Evolutionary conservation across 2,113 vertebrate species (phyloP), one percentile per base, ranked within the genome.

Genomic region (Clupea harengus): DNA sequence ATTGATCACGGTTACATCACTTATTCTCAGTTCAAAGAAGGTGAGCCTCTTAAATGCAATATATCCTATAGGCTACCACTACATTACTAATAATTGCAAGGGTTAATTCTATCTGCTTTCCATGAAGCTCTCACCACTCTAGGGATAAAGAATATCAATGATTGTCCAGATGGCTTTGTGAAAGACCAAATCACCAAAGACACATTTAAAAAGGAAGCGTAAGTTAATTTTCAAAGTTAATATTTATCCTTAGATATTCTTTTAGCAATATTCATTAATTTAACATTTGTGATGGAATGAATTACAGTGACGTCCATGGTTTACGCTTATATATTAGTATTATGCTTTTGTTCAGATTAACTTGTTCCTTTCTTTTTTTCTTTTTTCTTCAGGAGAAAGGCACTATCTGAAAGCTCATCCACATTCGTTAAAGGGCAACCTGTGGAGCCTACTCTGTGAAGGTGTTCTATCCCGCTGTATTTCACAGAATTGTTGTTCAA

Each of bases 121-220:
- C 81, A 82, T 52, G 49, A 86, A 96, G 95, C 94, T 83, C 83
- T 95, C 78, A 92, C 81, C 64, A 94, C 91, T 20, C 89, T 95
- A 81, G 94, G 95, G 57, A 90, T 95, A 20, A 91, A 88, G 60
- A 83, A 91, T 83, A 89, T 95, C 49, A 93, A 91, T 45, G 89
- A 93, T 84, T 89, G 82, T 82, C 95, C 94, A 0, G 89, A 93
- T 45, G 93, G 93, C 81, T 88, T 82, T 20, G 89, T 87, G 4
- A 90, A 93, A 83, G 90, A 95, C 91, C 92, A 72, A 85, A 95
- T 95, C 90, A 93, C 92, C 49, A 86, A 82, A 0, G 89, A 94
- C 4, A 93, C 93, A 1, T 96, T 96, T 88, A 94, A 87, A 87
- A 86, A 9, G 75, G 94, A 94, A 85, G 94, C 90, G 95, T 95